Evolutionary conservation across 2,113 vertebrate species (phyloP).

Genomic region (Anhinga anhinga): DNA sequence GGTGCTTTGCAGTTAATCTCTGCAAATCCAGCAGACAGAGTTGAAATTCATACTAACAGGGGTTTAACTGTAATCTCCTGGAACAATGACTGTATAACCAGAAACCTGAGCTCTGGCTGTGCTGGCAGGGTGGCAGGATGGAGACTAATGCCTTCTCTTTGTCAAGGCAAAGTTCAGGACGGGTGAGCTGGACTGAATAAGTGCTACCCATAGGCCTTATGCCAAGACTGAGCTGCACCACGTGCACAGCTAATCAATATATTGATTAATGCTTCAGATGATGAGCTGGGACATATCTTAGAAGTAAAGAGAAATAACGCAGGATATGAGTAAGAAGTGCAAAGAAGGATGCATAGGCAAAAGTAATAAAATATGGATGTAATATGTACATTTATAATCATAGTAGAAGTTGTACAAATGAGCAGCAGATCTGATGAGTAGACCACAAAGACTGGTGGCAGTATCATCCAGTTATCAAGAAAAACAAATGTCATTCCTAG

Average conservation of each 20-base stretch:
- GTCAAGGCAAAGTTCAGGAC: background rate
- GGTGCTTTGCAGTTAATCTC: constrained; percentile 41
- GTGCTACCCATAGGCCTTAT: fast-evolving
- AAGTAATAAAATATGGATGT: background rate
- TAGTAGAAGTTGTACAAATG: background rate
- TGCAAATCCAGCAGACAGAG: constrained; percentile 33
- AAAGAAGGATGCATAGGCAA: background rate
- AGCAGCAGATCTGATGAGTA: background rate
- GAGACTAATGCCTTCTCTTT: background rate
- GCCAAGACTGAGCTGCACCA: background rate
- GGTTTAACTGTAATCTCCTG: background rate
- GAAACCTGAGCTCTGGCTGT: background rate
- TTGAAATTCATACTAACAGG: background rate
- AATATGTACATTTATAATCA: background rate
- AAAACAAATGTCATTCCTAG: fast-evolving
- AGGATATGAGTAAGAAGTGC: background rate
- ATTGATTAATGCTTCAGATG: background rate
- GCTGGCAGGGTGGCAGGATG: background rate
- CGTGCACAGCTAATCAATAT: background rate
- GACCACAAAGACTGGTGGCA: background rate
- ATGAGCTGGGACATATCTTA: background rate
- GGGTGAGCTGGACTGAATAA: background rate
- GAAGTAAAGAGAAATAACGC: background rate
- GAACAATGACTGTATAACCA: background rate
- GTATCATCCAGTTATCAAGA: background rate